A percentile compares a stretch with the other conserved stretches of the same genome.
These are phyloP conservation scores for Heliconius congener DNA, from an alignment of 1,140 invertebrate species.

Conservation along the genomic window DNA sequence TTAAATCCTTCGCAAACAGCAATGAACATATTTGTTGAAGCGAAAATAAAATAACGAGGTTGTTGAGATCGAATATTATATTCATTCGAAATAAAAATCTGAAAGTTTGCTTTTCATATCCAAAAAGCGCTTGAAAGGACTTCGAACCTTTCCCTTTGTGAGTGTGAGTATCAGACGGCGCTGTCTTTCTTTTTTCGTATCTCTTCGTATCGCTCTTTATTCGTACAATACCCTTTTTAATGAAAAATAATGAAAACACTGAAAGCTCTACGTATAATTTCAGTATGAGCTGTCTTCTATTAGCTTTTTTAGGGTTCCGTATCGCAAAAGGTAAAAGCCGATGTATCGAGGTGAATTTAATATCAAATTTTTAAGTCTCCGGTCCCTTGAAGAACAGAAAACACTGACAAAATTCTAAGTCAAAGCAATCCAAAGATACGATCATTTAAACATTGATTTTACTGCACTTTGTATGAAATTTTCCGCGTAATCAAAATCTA, in stretches of 20 bases:
- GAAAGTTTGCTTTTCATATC: not conserved
- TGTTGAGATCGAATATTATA: not conserved
- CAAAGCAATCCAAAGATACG: too few relatives aligned
- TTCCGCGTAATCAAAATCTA: too few relatives aligned
- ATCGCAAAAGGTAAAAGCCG: too few relatives aligned
- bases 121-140: conserved; percentile 9
- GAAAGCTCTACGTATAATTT: not conserved
- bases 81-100: not conserved
- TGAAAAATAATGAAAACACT: conserved; percentile 2
- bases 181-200: not conserved
- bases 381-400: too few relatives aligned
- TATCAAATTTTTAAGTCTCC: too few relatives aligned
- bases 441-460: too few relatives aligned
- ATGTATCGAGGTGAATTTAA: too few relatives aligned
- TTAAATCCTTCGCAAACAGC: not conserved
- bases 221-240: conserved; percentile 24
- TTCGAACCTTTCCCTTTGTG: conserved; percentile 26
- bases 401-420: too few relatives aligned
- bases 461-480: too few relatives aligned
- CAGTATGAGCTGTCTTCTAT: not conserved
- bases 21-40: not conserved
- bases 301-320: not conserved
- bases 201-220: not conserved
- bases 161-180: conserved; percentile 8
- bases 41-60: conserved; percentile 8